Evolutionary conservation across 2,888 invertebrate genomes (phyloP), one percentile per base, ranked within the genome.

Genomic region (Entomobrya multifasciata): DNA sequence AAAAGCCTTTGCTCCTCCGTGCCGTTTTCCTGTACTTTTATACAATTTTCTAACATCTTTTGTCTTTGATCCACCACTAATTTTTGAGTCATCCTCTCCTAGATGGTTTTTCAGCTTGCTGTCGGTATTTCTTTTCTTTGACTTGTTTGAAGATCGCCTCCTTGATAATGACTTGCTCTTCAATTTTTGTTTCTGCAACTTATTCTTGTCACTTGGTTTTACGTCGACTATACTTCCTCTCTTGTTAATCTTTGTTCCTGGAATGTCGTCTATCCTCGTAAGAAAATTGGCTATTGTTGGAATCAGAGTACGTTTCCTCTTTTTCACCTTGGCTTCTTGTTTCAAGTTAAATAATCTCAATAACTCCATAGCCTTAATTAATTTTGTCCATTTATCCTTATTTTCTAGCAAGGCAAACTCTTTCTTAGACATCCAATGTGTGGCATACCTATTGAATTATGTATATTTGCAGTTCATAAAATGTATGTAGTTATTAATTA

Each of bases 361-460:
- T n/a, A 70, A 57, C 15, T 84, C 77, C 55, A 84, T 67, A 2
- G 27, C 65, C 1, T 41, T 70, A n/a, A 70, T 22, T 6, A 84
- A 44, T 15, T 47, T 55, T 15, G 15, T n/a, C 84, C 84, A 84
- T 22, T 84, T 84, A 36, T 84, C 78, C 5, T 57, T 67, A 52
- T 84, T 84, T 20, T 84, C 84, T 27, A 67, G 10, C 44, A 84
- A 25, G 15, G 22, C 20, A 47, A 30, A 84, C 20, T 84, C 84
- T 22, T 78, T 84, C 27, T 70, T 77, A 2, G 84, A 84, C 84
- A 84, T 78, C 47, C 49, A 70, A 8, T 57, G 67, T 10, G 52
- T 47, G 10, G 84, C 77, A 57, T 57, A 67, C 36, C 36, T 36
- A 36, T 36, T 4, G 5, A 36, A 36, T 36, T 36, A 36, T 36